Conservation (phyloP, 1,140 invertebrate genomes). For the Drosophila cardini region DNA sequence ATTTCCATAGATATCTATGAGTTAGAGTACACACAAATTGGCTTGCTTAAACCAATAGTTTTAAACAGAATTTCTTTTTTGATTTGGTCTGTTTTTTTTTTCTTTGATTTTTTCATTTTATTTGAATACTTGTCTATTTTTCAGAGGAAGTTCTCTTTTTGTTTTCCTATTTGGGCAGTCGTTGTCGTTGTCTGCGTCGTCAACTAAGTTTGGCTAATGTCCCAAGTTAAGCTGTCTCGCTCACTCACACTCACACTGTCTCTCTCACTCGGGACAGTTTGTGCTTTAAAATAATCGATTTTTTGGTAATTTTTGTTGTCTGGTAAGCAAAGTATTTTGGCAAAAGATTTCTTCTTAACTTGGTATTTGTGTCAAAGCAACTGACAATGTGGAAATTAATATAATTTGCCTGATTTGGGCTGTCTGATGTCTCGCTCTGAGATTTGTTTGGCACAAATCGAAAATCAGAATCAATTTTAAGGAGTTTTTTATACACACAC, state of each 20-base stretch:
- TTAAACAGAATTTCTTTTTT: background rate
- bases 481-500: slow-evolving; percentile 56
- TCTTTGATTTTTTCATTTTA: slow-evolving; percentile 14
- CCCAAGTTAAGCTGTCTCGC: slow-evolving; percentile 3
- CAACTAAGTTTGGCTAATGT: slow-evolving; percentile 44
- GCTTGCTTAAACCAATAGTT: background rate
- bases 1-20: background rate
- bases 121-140: slow-evolving; percentile 37
- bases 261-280: background rate
- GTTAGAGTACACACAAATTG: slow-evolving; percentile 24
- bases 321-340: slow-evolving; percentile 33
- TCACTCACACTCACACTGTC: no score
- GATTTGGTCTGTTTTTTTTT: no score
- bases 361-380: slow-evolving; percentile 72
- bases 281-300: slow-evolving; percentile 80
- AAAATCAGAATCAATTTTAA: slow-evolving; percentile 81
- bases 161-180: slow-evolving; percentile 20
- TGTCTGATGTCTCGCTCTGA: slow-evolving; percentile 74
- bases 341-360: slow-evolving; percentile 52
- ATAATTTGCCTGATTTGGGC: slow-evolving; percentile 80
- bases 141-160: slow-evolving; percentile 32
- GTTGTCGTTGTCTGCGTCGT: slow-evolving; percentile 15
- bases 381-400: slow-evolving; percentile 82
- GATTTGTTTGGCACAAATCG: slow-evolving; percentile 68
- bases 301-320: slow-evolving; percentile 54